Percentiles rank a stretch among this genome's conserved stretches.
These are phyloP conservation scores for Drosophila kanekoi DNA, from an alignment of 2,888 invertebrate genomes.

Conservation along the genomic window DNA sequence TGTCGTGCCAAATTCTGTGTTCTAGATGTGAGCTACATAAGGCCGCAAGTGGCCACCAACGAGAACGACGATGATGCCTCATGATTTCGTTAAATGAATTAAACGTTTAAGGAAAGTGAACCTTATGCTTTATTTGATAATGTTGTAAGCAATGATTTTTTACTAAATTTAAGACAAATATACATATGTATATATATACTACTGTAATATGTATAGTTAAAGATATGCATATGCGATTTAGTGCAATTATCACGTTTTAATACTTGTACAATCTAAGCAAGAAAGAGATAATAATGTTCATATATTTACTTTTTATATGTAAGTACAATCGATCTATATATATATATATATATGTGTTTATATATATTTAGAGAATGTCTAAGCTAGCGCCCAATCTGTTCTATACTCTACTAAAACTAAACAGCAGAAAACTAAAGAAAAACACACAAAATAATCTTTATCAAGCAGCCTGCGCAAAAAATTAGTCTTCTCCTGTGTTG, in stretches of 20 bases:
- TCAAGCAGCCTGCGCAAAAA: slow-evolving; percentile 24
- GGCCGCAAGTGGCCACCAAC: slow-evolving; percentile 13
- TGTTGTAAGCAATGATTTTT: slow-evolving; percentile 46
- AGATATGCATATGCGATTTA: slow-evolving; percentile 61
- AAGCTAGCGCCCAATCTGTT: slow-evolving; percentile 46
- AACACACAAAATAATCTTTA: slow-evolving; percentile 23
- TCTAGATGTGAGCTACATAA: slow-evolving; percentile 90
- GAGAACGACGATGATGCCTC: slow-evolving; percentile 25
- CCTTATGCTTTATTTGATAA: slow-evolving; percentile 65
- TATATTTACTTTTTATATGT: slow-evolving; percentile 44
- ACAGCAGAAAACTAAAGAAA: slow-evolving; percentile 29
- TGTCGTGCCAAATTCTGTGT: slow-evolving; percentile 94
- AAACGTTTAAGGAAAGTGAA: slow-evolving; percentile 37
- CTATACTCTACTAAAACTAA: slow-evolving; percentile 38
- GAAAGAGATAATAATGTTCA: slow-evolving; percentile 58
- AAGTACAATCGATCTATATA: slow-evolving; percentile 61
- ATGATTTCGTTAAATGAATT: slow-evolving; percentile 48
- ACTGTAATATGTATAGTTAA: slow-evolving; percentile 51
- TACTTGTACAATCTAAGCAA: slow-evolving; percentile 73
- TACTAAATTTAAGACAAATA: slow-evolving; percentile 54
- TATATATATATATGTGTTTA: slow-evolving; percentile 17
- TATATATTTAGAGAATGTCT: slow-evolving; percentile 45
- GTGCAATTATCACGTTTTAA: slow-evolving; percentile 80
- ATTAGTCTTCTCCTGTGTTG: slow-evolving; percentile 42
- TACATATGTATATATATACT: slow-evolving; percentile 39